Evolutionary conservation across 2,113 vertebrate genomes (phyloP).

Genomic region (Pterocles orientalis): DNA sequence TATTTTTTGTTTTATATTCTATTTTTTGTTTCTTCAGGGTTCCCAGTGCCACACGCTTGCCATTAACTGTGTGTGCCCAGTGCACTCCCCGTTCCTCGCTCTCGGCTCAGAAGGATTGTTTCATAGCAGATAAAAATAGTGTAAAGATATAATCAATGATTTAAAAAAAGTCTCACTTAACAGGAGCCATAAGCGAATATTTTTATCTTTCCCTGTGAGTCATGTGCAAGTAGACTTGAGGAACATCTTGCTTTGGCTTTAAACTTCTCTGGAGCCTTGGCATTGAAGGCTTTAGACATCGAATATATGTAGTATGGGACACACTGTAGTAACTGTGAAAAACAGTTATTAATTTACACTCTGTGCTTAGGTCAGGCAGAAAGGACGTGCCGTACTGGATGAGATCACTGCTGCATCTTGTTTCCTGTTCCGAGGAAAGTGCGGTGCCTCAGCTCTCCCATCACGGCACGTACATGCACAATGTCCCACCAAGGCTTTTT

Average conservation of each 20-base stretch:
- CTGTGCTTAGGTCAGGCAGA: not conserved
- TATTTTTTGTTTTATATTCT: constrained; percentile 37
- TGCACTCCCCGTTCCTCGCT: not conserved
- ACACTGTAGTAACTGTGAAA: not conserved
- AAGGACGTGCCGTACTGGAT: not conserved
- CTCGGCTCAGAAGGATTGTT: constrained; percentile 24
- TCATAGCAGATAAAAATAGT: constrained; percentile 50
- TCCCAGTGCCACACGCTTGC: not conserved
- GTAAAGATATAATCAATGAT: not conserved
- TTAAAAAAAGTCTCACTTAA: not conserved
- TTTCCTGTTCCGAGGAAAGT: not conserved
- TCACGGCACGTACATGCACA: fast-evolving
- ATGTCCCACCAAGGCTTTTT: not conserved
- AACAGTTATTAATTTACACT: not conserved
- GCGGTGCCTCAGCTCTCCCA: not conserved
- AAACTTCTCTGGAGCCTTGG: not conserved
- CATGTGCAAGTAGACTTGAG: not conserved
- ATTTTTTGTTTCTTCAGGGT: constrained; percentile 46
- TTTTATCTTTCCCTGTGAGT: not conserved
- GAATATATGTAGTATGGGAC: not conserved
- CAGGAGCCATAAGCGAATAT: not conserved
- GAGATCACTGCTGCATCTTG: not conserved
- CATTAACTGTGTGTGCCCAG: not conserved
- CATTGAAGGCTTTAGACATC: not conserved
- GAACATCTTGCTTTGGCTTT: not conserved